Base-by-base conservation (phyloP, 2,888 invertebrate genomes). In the Acronicta psi region DNA sequence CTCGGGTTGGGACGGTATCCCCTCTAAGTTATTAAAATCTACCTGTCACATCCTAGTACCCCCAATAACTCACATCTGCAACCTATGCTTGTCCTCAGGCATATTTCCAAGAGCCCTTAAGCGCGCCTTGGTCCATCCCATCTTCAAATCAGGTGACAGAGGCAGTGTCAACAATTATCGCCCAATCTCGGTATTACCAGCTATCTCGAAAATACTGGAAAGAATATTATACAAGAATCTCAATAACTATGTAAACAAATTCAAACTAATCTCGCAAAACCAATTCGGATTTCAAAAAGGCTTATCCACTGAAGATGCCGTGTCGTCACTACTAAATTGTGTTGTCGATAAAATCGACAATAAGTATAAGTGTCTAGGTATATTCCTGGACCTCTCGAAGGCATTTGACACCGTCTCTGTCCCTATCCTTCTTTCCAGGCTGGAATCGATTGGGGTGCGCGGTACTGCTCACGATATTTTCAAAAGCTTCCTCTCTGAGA, bases 131-230 rank as follows among this genome's bases (percentile, higher is more conserved):
- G 37, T 37, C 14, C 37, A 37, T 37, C 37, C 37, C 37, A 37
- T 37, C 14, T 37, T 37, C 37, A 37, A 37, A 37, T 37, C 37
- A 37, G 42, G 42, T 20, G 42, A 42, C 42, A 42, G 42, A 42
- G 42, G 20, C 23, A 18, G 42, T 42, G 42, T 42, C 42, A 20
- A 42, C 17, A 46, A 46, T 17, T 46, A 46, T 36, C 14, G 46
- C 9, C 46, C 47, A 37, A 47, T 47, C 14, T 47, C 47, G 20
- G 47, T 49, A 16, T 36, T 46, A 46, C 25, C 46, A 36, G 16
- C 31, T n/a, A 18, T 46, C 18, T 46, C 46, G 10, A 46, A 46
- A 36, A 46, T 46, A 18, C 20, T 46, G 11, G 46, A 46, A 46
- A 34, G 16, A 46, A 36, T 38, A n/a, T 8, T 38, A 11, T 36